Percentiles rank a stretch among this genome's conserved stretches.
These are phyloP conservation scores for Ophiodon elongatus DNA, from an alignment of 2,113 vertebrate species.

Conservation along the genomic window DNA sequence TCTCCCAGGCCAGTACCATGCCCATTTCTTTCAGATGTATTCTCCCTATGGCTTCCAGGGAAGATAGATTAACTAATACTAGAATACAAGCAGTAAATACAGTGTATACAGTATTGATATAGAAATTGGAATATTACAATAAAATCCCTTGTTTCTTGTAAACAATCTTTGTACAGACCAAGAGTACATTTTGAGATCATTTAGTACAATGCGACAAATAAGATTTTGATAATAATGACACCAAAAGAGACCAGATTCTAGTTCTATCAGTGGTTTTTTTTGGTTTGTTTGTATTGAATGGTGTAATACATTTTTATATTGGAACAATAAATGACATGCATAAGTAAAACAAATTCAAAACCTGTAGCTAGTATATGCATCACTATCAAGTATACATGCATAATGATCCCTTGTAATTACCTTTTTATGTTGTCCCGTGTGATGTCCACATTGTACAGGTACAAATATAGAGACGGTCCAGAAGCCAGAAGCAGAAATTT, in stretches of 20 bases:
- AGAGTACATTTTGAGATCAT: background rate
- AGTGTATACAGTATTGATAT: background rate
- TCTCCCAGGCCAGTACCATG: too few species aligned
- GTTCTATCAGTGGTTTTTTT: background rate
- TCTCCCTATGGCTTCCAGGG: background rate
- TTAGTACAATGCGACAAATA: background rate
- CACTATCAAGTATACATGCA: background rate
- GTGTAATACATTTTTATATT: background rate
- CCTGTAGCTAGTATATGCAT: background rate
- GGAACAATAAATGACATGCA: background rate
- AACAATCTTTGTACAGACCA: background rate
- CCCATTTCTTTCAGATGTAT: background rate
- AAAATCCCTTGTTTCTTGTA: background rate
- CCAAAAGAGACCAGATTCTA: background rate
- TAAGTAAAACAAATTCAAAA: background rate
- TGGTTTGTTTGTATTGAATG: background rate
- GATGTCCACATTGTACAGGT: conserved; percentile 83
- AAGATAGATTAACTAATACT: background rate
- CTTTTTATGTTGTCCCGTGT: conserved; percentile 85
- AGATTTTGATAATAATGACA: background rate
- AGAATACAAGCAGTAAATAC: background rate
- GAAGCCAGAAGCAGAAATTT: conserved; percentile 87
- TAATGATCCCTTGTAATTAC: conserved; percentile 65
- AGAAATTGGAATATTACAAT: background rate
- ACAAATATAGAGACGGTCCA: conserved; percentile 86